Evolutionary conservation across 2,888 invertebrate species (phyloP).

Genomic region (Plagiodera versicolora): DNA sequence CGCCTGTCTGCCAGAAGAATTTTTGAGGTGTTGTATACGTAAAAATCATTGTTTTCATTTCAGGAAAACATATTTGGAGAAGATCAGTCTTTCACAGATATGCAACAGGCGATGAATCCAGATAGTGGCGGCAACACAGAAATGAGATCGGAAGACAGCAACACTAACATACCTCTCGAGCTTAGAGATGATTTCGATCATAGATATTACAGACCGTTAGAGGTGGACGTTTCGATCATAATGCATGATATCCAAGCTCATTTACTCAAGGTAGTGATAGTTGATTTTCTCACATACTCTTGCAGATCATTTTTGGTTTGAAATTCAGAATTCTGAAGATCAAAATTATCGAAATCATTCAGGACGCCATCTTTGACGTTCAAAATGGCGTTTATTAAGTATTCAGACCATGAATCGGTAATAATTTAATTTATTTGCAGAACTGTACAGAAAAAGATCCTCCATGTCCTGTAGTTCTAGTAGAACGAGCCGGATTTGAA

Average conservation of each 20-base stretch:
- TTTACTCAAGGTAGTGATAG: constrained; percentile 79
- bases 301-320: no score
- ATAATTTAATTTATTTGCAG: constrained; percentile 47
- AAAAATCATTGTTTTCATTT: constrained; percentile 37
- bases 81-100: constrained; percentile 91
- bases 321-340: no score
- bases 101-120: constrained; percentile 65
- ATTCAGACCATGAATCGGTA: background rate
- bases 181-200: constrained; percentile 83
- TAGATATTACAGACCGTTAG: constrained; percentile 83
- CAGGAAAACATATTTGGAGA: constrained; percentile 97
- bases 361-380: no score
- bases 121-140: constrained; percentile 52
- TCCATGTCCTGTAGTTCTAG: constrained; percentile 84
- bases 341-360: no score
- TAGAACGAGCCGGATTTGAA: constrained; percentile 94
- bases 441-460: constrained; percentile 90
- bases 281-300: no score
- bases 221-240: constrained; percentile 89
- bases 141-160: constrained; percentile 67
- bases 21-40: no score
- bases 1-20: no score
- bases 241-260: constrained; percentile 96
- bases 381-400: background rate
- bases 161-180: constrained; percentile 70